phyloP scores from a whole-genome alignment of 1,140 invertebrate genomes.

The Leucophenga varia region DNA sequence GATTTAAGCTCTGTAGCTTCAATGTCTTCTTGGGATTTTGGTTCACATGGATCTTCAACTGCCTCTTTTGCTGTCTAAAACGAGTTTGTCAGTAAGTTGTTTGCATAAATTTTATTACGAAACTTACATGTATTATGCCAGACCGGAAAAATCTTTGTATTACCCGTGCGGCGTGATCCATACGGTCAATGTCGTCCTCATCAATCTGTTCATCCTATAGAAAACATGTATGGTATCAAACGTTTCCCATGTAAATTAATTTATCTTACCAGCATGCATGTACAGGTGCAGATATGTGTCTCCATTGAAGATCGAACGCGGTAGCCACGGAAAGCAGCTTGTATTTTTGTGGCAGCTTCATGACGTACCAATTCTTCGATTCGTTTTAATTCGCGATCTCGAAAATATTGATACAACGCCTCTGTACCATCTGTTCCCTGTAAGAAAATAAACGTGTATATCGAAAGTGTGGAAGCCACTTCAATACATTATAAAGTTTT shows the following conservation, averaged over 20 bases:
- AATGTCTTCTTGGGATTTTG: slow-evolving; percentile 11
- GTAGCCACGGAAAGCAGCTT: slow-evolving; percentile 37
- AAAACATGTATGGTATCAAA: not conserved
- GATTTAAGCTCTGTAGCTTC: slow-evolving; percentile 4
- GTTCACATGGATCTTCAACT: not conserved
- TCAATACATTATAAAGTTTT: not conserved
- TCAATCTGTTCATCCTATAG: slow-evolving; percentile 16
- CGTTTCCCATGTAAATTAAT: not conserved
- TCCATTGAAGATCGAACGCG: slow-evolving; percentile 25
- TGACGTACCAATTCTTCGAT: slow-evolving; percentile 17
- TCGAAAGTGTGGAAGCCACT: not conserved
- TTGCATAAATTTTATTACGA: not conserved
- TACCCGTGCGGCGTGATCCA: slow-evolving; percentile 22
- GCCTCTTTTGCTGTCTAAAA: no score
- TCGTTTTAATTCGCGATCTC: slow-evolving; percentile 42
- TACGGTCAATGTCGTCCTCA: slow-evolving; percentile 1
- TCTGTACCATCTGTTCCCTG: slow-evolving; percentile 37
- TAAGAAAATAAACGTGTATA: not conserved
- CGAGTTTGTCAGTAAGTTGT: no score
- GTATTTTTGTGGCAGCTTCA: slow-evolving; percentile 35
- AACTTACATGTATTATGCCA: slow-evolving; percentile 17
- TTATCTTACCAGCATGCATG: slow-evolving; percentile 19
- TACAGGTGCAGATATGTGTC: slow-evolving; percentile 28
- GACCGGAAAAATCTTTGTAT: slow-evolving; percentile 37
- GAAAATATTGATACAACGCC: slow-evolving; percentile 44